A percentile compares a stretch with the other conserved stretches of the same genome.
Conservation (phyloP, 2,113 vertebrate species). For the Istiophorus platypterus region DNA sequence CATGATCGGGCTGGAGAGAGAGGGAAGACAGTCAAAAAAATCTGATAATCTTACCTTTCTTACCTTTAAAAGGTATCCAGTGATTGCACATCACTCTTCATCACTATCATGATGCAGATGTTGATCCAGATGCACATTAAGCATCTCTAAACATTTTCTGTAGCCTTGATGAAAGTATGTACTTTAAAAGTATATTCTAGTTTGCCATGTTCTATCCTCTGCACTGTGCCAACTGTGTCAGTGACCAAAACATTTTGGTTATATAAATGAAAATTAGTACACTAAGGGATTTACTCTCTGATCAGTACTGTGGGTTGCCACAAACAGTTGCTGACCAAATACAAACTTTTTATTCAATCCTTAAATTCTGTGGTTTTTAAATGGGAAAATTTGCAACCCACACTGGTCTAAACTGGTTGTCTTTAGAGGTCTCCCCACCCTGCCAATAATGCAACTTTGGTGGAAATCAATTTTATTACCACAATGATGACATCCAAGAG, state of each 20-base stretch:
- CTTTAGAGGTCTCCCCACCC: not conserved
- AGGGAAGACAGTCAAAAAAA: constrained; percentile 12
- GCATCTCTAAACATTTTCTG: not conserved
- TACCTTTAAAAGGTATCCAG: not conserved
- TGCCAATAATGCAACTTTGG: not conserved
- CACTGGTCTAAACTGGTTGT: not conserved
- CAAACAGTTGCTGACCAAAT: not conserved
- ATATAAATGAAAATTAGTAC: not conserved
- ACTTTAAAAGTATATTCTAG: not conserved
- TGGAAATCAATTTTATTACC: not conserved
- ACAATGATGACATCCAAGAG: not conserved
- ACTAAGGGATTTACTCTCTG: not conserved
- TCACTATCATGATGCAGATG: not conserved
- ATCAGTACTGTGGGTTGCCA: not conserved
- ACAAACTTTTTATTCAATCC: not conserved
- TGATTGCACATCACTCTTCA: not conserved
- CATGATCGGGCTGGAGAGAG: constrained; percentile 89
- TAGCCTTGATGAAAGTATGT: not conserved
- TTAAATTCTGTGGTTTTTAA: not conserved
- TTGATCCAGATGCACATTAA: not conserved
- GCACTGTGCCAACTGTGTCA: not conserved
- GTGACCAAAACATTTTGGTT: not conserved
- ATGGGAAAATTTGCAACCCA: not conserved
- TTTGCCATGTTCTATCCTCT: no score
- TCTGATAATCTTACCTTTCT: not conserved